Percentiles rank a stretch among this genome's conserved stretches.
phyloP scores from a whole-genome alignment of 2,888 invertebrate genomes.

The Sesamia inferens region DNA sequence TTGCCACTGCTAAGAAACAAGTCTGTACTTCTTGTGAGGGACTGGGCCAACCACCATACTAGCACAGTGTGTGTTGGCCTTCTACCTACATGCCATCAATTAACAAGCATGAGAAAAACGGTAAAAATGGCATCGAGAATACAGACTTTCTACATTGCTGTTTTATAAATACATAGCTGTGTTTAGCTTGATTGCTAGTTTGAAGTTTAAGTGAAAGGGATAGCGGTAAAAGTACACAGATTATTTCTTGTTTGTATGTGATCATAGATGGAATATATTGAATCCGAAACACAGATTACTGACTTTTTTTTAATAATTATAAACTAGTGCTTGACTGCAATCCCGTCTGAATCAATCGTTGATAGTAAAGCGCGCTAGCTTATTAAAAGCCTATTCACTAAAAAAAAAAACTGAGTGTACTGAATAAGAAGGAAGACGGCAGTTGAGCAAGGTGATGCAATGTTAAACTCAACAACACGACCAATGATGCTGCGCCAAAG shows the following conservation, averaged over 20 bases:
- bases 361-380: too few relatives aligned
- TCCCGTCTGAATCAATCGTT: too few relatives aligned
- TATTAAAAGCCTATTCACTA: too few relatives aligned
- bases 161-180: slow-evolving; percentile 26
- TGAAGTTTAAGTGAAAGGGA: slow-evolving; percentile 27
- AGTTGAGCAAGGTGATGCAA: too few relatives aligned
- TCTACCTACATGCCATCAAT: not conserved
- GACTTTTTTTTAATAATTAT: too few relatives aligned
- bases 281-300: not conserved
- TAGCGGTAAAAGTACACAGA: not conserved
- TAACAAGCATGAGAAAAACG: slow-evolving; percentile 14
- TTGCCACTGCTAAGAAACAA: too few relatives aligned
- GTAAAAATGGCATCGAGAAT: slow-evolving; percentile 17
- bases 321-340: too few relatives aligned
- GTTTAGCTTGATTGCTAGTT: slow-evolving; percentile 36
- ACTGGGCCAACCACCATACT: not conserved
- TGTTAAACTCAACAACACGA: too few relatives aligned
- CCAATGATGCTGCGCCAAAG: too few relatives aligned
- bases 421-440: too few relatives aligned
- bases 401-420: too few relatives aligned
- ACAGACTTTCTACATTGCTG: slow-evolving; percentile 30
- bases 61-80: not conserved
- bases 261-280: too few relatives aligned
- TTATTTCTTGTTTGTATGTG: not conserved
- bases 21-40: not conserved